Conservation (phyloP, 2,888 invertebrate genomes). For the Heliconius sara region DNA sequence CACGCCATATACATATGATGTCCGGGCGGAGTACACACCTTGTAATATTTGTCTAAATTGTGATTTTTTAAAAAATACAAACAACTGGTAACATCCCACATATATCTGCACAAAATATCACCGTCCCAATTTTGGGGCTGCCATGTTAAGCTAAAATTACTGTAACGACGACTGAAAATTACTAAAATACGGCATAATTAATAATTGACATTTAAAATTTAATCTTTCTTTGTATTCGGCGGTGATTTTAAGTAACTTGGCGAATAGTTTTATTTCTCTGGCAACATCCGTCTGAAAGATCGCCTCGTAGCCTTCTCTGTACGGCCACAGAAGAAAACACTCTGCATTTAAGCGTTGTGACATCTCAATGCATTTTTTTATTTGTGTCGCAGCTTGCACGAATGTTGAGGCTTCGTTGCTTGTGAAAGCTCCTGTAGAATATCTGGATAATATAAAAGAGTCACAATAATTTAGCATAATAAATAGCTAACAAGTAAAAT, state of each 20-base stretch:
- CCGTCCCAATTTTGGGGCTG: constrained; percentile 58
- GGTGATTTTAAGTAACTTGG: constrained; percentile 85
- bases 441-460: constrained; percentile 63
- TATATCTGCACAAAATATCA: constrained; percentile 81
- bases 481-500: too few species aligned
- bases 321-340: constrained; percentile 86
- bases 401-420: constrained; percentile 84
- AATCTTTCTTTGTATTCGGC: constrained; percentile 86
- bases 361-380: constrained; percentile 85
- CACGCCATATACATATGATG: constrained; percentile 85
- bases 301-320: constrained; percentile 84
- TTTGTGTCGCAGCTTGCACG: constrained; percentile 84
- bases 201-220: constrained; percentile 84
- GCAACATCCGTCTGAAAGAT: constrained; percentile 84
- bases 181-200: constrained; percentile 80
- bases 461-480: too few species aligned
- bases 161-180: constrained; percentile 51
- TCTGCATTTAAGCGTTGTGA: constrained; percentile 85
- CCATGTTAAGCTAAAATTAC: constrained; percentile 50
- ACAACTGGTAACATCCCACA: constrained; percentile 86
- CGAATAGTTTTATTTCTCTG: constrained; percentile 85
- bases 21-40: constrained; percentile 85
- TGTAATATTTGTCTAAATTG: constrained; percentile 85
- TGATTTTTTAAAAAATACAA: constrained; percentile 85
- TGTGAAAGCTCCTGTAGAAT: constrained; percentile 85